Evolutionary conservation across 2,888 invertebrate species (phyloP), one percentile per base, ranked within the genome.

Genomic region (Lasioglossum leucozonium): DNA sequence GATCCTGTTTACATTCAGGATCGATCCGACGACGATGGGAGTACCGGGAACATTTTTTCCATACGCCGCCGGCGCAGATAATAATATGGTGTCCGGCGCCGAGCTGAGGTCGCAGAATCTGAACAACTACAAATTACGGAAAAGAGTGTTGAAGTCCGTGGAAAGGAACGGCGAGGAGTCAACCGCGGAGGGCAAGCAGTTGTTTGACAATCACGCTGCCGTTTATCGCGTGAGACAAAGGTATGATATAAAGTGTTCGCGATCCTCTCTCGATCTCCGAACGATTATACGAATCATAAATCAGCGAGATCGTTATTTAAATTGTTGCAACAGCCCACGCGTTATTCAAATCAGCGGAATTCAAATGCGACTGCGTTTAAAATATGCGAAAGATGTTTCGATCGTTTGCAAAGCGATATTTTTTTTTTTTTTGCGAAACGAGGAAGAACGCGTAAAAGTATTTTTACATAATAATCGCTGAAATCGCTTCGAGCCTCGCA

Each of bases 171-270:
- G 77, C 69, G 88, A 91, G 16, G 87, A 88, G 1, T 84, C 87
- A 6, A 18, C 37, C 0, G n/a, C 74, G 6, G 84, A 92, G 30
- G 88, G 91, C 30, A 92, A 93, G 72, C 92, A 92, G 76, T 79
- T 91, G 72, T 91, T 93, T 37, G 90, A 93, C n/a, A 95, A 95
- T 89, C 94, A 95, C 40, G 94, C 94, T 26, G 88, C 93, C 78
- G 91, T 93, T 79, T 93, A 95, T 90, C 93, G 94, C 13, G 88
- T 94, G 4, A 92, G 91, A 84, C 93, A 93, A 81, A 93, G 94
- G 94, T 94, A 76, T 79, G 42, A 10, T 0, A 18, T 0, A 18
- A 69, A 26, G 2, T 18, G 22, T 34, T 37, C 30, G 18, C n/a
- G 11, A n/a, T 55, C 30, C 18, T 30, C 16, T 11, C 67, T 11